These are phyloP conservation scores for Cephus nigrinus DNA, from an alignment of 2,888 invertebrate genomes.

Conservation along the genomic window DNA sequence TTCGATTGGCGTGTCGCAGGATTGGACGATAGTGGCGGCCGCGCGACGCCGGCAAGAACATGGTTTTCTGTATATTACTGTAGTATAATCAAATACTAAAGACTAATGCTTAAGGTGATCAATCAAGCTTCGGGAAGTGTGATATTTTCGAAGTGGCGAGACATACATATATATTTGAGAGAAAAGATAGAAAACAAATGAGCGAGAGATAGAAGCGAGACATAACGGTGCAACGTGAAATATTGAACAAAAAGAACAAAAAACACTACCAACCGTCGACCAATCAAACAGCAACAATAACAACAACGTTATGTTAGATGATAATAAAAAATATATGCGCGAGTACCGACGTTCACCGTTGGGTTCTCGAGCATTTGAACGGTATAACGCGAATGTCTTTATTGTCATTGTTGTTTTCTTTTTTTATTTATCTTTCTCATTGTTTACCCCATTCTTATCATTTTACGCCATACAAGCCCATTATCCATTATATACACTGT, in stretches of 20 bases:
- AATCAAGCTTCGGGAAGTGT: constrained; percentile 49
- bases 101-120: constrained; percentile 63
- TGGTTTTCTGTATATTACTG: constrained; percentile 60
- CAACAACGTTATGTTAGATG: constrained; percentile 32
- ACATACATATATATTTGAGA: constrained; percentile 31
- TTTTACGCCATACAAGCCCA: background rate
- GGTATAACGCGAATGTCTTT: constrained; percentile 33
- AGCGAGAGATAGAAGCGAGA: constrained; percentile 19
- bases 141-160: constrained; percentile 46
- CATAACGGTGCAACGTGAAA: constrained; percentile 17
- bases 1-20: constrained; percentile 14
- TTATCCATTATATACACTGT: background rate
- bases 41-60: background rate
- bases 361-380: constrained; percentile 38
- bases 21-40: constrained; percentile 5
- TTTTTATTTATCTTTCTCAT: background rate
- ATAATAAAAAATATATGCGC: constrained; percentile 50
- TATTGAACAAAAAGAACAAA: constrained; percentile 25
- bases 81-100: constrained; percentile 64
- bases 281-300: background rate
- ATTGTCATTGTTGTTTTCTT: constrained; percentile 15
- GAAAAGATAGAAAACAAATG: constrained; percentile 29
- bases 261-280: constrained; percentile 12
- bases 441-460: background rate
- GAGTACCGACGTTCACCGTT: constrained; percentile 33